Evolutionary conservation across 2,888 invertebrate species (phyloP).

Genomic region (Mayetiola destructor): DNA sequence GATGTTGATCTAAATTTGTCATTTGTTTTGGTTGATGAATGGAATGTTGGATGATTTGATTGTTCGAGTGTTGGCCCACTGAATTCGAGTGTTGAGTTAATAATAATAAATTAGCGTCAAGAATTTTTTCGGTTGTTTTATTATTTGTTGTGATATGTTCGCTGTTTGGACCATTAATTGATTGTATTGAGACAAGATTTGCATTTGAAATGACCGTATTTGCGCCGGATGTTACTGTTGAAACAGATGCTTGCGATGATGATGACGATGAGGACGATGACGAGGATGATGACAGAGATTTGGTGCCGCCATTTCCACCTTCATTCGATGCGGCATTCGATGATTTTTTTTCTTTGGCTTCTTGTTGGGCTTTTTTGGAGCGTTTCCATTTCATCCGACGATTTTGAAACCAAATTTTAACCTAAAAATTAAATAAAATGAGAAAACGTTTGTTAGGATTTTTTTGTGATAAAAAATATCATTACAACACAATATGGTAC

Average conservation of each 20-base stretch:
- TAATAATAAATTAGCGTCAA: slow-evolving; percentile 3
- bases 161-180: not conserved
- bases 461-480: no score
- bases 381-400: slow-evolving; percentile 98
- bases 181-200: slow-evolving; percentile 9
- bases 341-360: slow-evolving; percentile 48
- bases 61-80: not conserved
- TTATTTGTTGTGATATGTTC: not conserved
- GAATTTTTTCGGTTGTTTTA: not conserved
- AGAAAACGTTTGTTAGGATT: slow-evolving; percentile 20
- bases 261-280: slow-evolving; percentile 10
- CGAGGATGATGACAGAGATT: slow-evolving; percentile 13
- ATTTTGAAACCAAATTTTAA: slow-evolving; percentile 98
- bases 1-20: slow-evolving; percentile 14
- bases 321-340: not conserved
- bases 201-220: not conserved
- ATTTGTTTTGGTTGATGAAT: not conserved
- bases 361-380: slow-evolving; percentile 89
- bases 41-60: not conserved
- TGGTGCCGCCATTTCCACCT: no score
- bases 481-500: no score
- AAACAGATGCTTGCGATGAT: not conserved
- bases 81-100: no score
- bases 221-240: not conserved
- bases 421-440: slow-evolving; percentile 43